phyloP scores from a whole-genome alignment of 1,140 invertebrate species.

The Caenorhabditis remanei region DNA sequence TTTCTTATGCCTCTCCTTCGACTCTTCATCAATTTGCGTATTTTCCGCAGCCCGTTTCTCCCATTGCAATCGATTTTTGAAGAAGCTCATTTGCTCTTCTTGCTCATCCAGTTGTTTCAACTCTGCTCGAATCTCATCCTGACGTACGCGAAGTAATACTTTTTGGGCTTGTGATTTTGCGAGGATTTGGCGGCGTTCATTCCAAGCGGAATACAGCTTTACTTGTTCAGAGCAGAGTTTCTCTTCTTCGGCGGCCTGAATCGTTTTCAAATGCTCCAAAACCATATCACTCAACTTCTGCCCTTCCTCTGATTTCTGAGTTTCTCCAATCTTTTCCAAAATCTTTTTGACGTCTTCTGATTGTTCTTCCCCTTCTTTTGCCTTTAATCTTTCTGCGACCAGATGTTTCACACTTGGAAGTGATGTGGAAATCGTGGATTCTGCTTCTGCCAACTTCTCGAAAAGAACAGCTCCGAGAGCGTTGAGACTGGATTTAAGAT shows the following conservation, averaged over 20 bases:
- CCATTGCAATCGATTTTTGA: slow-evolving; percentile 74
- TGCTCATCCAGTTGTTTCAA: slow-evolving; percentile 64
- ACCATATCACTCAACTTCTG: slow-evolving; percentile 9
- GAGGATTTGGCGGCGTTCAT: slow-evolving; percentile 63
- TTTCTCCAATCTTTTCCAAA: slow-evolving; percentile 30
- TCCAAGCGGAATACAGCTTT: slow-evolving; percentile 70
- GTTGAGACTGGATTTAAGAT: slow-evolving; percentile 29
- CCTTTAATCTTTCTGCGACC: neutral
- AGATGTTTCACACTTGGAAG: neutral
- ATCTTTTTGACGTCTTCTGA: slow-evolving; percentile 7
- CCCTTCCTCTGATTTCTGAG: neutral
- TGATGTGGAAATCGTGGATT: neutral
- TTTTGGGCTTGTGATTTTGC: slow-evolving; percentile 70
- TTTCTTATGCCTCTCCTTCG: slow-evolving; percentile 43
- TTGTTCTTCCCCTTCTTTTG: slow-evolving; percentile 34
- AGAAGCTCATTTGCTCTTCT: slow-evolving; percentile 72
- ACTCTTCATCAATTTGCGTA: slow-evolving; percentile 58
- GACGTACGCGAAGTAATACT: slow-evolving; percentile 49
- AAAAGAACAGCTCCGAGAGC: slow-evolving; percentile 57
- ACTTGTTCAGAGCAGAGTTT: slow-evolving; percentile 62
- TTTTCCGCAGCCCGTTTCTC: slow-evolving; percentile 73
- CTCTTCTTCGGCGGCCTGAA: slow-evolving; percentile 44
- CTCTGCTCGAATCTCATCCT: slow-evolving; percentile 62
- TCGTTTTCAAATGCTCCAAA: slow-evolving; percentile 27
- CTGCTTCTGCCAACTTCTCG: slow-evolving; percentile 11